Base-by-base conservation (phyloP, 1,140 invertebrate species). In the Papilio polyxenes region DNA sequence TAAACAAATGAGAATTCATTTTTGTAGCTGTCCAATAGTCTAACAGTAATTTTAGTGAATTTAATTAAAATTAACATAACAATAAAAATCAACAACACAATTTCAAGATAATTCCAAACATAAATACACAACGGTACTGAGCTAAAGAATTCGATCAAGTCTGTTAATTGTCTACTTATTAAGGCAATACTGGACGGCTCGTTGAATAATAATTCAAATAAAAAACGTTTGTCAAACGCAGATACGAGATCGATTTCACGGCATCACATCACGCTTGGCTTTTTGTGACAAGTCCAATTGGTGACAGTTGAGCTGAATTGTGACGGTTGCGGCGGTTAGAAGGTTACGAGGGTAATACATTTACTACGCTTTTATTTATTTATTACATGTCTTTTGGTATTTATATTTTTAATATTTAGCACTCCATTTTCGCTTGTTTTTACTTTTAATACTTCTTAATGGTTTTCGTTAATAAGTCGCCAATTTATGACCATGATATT, bases 231-330 rank as follows among this genome's bases (percentile, higher is more conserved):
- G 59, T 53, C 82, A 44, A 65, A 20, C 37, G 48, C 31, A 81
- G 65, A 74, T 77, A 81, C 74, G 59, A 23, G 51, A 79, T 75
- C 75, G 62, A 81, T 83, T 87, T 86, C 82, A 82, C 77, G 85
- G 76, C 62, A 20, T 80, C 76, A 74, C 59, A 72, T 83, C 59
- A 78, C 13, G 31, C 65, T 82, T 62, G 78, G 56, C 49, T 72
- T 82, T 69, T 81, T 81, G 65, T 72, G 62, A 31, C 13, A 23
- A 72, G 23, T 72, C 31, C 23, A 6, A 72, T 72, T 72, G 65
- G 65, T 72, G 65, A 72, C 65, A 72, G 65, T 72, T 40, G 13
- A 31, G 65, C 31, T 3, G 31, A 31, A 72, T 40, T 72, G 62
- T 69, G 65, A 72, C 31, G 40, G 40, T 44, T 44, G 40, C 40